Conservation (phyloP, 1,140 invertebrate genomes). For the Choristoneura fumiferana region DNA sequence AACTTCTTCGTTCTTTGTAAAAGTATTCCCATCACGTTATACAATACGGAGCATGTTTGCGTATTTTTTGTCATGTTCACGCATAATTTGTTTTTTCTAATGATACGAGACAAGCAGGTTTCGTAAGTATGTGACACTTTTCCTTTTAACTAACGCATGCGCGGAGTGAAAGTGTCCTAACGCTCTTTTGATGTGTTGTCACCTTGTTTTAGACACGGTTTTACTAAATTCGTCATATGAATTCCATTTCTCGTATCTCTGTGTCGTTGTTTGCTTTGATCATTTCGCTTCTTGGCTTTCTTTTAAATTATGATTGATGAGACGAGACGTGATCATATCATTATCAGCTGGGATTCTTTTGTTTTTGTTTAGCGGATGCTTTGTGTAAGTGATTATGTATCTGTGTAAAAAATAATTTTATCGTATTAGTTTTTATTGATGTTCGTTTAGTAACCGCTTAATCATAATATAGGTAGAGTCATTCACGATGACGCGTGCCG, state of each 20-base stretch:
- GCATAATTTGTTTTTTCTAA: conserved; percentile 30
- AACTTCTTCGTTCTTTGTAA: conserved; percentile 8
- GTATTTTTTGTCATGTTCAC: conserved; percentile 5
- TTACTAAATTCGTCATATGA: not conserved
- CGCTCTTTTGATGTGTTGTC: conserved; percentile 39
- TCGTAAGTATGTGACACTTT: conserved; percentile 61
- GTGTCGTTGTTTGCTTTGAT: not conserved
- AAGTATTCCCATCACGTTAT: conserved; percentile 16
- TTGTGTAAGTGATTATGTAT: too few relatives aligned
- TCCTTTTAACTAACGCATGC: conserved; percentile 47
- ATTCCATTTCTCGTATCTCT: not conserved
- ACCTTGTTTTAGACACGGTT: conserved; percentile 17
- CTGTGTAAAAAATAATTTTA: too few relatives aligned
- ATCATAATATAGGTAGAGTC: too few relatives aligned
- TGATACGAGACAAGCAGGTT: conserved; percentile 35
- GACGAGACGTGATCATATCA: too few relatives aligned
- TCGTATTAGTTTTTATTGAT: too few relatives aligned
- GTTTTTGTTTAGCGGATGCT: too few relatives aligned
- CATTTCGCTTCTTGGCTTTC: not conserved
- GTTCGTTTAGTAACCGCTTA: too few relatives aligned
- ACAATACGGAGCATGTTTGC: conserved; percentile 5
- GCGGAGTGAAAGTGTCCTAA: conserved; percentile 50
- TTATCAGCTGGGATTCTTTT: too few relatives aligned
- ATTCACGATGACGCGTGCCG: too few relatives aligned
- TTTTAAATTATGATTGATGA: too few relatives aligned